These are phyloP conservation scores for Eleutherodactylus coqui DNA, from an alignment of 2,797 vertebrate species.

Conservation along the genomic window DNA sequence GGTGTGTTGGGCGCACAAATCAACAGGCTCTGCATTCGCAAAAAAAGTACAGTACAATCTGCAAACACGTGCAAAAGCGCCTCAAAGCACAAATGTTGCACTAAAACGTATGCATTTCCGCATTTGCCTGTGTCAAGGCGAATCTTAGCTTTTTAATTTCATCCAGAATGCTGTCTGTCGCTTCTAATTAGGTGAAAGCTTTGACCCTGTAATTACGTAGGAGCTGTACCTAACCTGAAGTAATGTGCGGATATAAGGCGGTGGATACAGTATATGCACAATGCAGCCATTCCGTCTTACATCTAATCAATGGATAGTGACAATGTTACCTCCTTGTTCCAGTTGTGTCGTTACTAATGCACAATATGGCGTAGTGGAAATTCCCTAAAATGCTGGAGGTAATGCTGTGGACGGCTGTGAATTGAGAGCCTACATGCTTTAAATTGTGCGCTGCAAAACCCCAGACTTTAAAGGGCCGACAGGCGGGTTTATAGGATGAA, in stretches of 20 bases:
- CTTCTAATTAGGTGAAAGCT: not conserved
- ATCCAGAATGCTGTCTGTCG: not conserved
- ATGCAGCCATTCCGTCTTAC: not conserved
- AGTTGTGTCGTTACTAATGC: constrained; percentile 5
- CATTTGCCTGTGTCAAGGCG: no score
- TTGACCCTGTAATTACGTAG: not conserved
- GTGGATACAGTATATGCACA: not conserved
- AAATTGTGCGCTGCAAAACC: not conserved
- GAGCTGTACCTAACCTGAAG: not conserved
- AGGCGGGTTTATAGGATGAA: not conserved
- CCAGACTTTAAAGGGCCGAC: not conserved
- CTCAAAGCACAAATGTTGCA: no score
- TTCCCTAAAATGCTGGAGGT: constrained; percentile 59
- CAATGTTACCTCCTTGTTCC: constrained; percentile 8
- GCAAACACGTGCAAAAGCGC: no score
- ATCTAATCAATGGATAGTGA: not conserved
- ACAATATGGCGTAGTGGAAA: constrained; percentile 53
- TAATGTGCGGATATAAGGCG: not conserved
- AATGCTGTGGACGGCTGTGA: constrained; percentile 42
- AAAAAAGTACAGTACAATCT: no score
- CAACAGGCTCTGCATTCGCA: no score
- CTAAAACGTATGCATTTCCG: no score
- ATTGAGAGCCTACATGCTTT: constrained; percentile 34
- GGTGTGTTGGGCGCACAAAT: no score
- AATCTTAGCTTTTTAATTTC: no score